phyloP scores from a whole-genome alignment of 2,797 vertebrate species.

The Cyprinella venusta region DNA sequence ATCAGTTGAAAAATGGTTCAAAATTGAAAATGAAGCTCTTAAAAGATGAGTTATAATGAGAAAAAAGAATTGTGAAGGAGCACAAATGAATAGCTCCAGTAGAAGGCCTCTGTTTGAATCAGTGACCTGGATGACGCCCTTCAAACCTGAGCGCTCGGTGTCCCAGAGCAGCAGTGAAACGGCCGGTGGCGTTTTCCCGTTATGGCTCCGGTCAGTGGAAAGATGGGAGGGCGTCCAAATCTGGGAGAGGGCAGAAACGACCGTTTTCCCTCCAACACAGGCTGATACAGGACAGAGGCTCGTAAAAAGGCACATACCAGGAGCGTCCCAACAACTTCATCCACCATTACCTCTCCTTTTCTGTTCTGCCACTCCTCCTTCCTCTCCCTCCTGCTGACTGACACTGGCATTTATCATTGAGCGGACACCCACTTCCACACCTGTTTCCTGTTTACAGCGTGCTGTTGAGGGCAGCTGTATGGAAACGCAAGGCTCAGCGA shows the following conservation, averaged over 20 bases:
- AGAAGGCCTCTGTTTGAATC: slow-evolving; percentile 69
- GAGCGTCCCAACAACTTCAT: slow-evolving; percentile 57
- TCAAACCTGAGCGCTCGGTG: slow-evolving; percentile 76
- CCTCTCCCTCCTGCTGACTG: slow-evolving; percentile 55
- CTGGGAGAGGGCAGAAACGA: slow-evolving; percentile 54
- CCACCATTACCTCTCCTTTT: slow-evolving; percentile 52
- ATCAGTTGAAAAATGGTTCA: background rate
- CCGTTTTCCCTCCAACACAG: slow-evolving; percentile 16
- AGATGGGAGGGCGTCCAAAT: slow-evolving; percentile 57
- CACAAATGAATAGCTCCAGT: slow-evolving; percentile 37
- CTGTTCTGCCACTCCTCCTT: slow-evolving; percentile 54
- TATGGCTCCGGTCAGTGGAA: slow-evolving; percentile 52
- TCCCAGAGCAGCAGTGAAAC: slow-evolving; percentile 58
- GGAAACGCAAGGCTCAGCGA: slow-evolving; percentile 50
- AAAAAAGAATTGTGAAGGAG: slow-evolving; percentile 40
- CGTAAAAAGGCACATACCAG: slow-evolving; percentile 55
- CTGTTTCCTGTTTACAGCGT: slow-evolving; percentile 65
- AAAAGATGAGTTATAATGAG: slow-evolving; percentile 65
- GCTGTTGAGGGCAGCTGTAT: slow-evolving; percentile 60
- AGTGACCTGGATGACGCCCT: slow-evolving; percentile 78
- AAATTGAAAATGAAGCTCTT: background rate
- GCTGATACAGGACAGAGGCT: slow-evolving; percentile 33
- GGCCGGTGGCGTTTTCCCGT: slow-evolving; percentile 58
- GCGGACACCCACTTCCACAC: slow-evolving; percentile 59
- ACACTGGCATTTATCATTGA: slow-evolving; percentile 66